Evolutionary conservation across 1,140 invertebrate species (phyloP).

Genomic region (Drosophila pandora): DNA sequence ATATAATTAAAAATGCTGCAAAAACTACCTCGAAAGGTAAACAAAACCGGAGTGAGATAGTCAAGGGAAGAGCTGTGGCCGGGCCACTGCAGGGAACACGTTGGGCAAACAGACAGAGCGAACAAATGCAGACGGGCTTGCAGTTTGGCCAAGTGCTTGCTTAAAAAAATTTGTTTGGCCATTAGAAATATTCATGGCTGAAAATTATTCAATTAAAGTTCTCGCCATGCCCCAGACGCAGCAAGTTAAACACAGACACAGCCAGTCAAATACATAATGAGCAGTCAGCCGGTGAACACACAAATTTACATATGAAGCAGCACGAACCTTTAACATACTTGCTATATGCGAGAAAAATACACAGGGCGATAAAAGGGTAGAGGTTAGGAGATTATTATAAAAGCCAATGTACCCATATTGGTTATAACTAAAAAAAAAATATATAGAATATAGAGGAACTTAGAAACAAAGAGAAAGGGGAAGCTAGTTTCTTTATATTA

Average conservation of each 20-base stretch:
- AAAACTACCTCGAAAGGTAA: conserved; percentile 68
- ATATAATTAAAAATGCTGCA: conserved; percentile 80
- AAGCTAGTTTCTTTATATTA: background rate
- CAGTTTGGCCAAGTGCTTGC: conserved; percentile 72
- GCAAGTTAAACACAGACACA: conserved; percentile 65
- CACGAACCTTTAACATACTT: conserved; percentile 1
- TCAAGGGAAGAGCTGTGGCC: background rate
- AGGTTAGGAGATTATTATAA: background rate
- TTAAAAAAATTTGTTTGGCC: conserved; percentile 75
- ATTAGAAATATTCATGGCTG: conserved; percentile 79
- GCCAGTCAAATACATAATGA: conserved; percentile 70
- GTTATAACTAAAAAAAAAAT: too few relatives aligned
- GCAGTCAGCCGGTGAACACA: conserved; percentile 54
- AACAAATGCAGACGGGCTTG: conserved; percentile 43
- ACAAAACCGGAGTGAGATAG: conserved; percentile 41
- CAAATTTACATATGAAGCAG: conserved; percentile 14
- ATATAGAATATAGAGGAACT: too few relatives aligned
- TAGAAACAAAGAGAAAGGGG: too few relatives aligned
- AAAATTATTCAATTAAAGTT: conserved; percentile 82
- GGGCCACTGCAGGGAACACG: background rate
- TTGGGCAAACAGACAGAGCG: conserved; percentile 53
- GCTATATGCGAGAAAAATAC: background rate
- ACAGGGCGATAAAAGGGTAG: background rate
- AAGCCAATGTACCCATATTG: too few relatives aligned
- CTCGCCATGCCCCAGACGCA: conserved; percentile 34